Evolutionary conservation across 2,113 vertebrate species (phyloP).

Genomic region (Istiophorus platypterus): DNA sequence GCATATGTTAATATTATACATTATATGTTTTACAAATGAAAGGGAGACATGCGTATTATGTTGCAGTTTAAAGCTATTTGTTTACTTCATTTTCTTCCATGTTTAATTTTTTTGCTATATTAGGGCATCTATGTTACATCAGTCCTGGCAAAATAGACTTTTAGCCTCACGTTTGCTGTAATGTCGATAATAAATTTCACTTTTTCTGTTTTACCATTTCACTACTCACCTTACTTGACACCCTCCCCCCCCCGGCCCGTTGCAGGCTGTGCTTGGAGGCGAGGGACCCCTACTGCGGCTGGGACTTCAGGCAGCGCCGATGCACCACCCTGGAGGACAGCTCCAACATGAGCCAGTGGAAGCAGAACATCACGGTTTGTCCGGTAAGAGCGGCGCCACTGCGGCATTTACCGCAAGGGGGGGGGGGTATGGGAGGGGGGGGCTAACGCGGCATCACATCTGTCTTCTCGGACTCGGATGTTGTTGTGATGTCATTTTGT

Average conservation of each 20-base stretch:
- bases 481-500: not conserved
- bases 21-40: too few relatives aligned
- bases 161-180: not conserved
- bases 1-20: too few relatives aligned
- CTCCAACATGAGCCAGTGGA: slow-evolving; percentile 99
- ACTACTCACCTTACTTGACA: slow-evolving; percentile 9
- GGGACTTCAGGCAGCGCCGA: slow-evolving; percentile 93
- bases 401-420: slow-evolving; percentile 3
- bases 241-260: not conserved
- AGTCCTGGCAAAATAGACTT: not conserved
- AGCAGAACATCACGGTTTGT: slow-evolving; percentile 95
- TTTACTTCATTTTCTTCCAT: too few relatives aligned
- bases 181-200: not conserved
- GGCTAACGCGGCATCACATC: not conserved
- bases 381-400: slow-evolving; percentile 86
- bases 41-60: too few relatives aligned
- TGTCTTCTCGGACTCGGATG: not conserved
- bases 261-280: slow-evolving; percentile 93
- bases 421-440: too few relatives aligned
- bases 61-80: too few relatives aligned
- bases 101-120: not conserved
- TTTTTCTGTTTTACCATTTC: not conserved
- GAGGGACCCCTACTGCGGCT: slow-evolving; percentile 97
- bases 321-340: slow-evolving; percentile 97
- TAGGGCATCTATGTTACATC: not conserved